Percentiles rank a stretch among this genome's conserved stretches.
phyloP scores from a whole-genome alignment of 2,888 invertebrate species.

The Hemicrepidius hirtus region DNA sequence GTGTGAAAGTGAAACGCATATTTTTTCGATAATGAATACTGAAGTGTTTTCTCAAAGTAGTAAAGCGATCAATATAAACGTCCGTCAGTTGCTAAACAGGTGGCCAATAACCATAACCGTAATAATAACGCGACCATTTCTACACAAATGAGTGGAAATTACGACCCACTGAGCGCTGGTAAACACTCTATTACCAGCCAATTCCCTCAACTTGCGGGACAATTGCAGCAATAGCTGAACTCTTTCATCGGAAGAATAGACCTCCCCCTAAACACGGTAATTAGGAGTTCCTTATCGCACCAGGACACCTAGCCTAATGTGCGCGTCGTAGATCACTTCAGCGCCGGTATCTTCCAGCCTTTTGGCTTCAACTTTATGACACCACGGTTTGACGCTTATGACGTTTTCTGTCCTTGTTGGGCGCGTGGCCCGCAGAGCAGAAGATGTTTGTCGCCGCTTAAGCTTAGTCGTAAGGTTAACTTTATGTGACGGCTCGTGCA shows the following conservation, averaged over 20 bases:
- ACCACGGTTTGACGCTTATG: constrained; percentile 71
- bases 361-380: constrained; percentile 70
- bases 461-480: constrained; percentile 65
- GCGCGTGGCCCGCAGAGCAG: constrained; percentile 52
- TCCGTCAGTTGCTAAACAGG: constrained; percentile 69
- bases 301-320: constrained; percentile 63
- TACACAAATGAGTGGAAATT: constrained; percentile 74
- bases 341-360: constrained; percentile 65
- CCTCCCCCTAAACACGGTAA: constrained; percentile 59
- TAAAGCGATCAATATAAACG: constrained; percentile 56
- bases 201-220: constrained; percentile 67
- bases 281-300: constrained; percentile 65
- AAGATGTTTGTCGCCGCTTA: constrained; percentile 60
- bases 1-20: not conserved
- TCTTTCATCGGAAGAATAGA: constrained; percentile 53
- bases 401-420: constrained; percentile 66
- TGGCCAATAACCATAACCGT: constrained; percentile 74
- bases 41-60: constrained; percentile 35
- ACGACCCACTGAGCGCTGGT: constrained; percentile 72
- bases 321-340: constrained; percentile 64
- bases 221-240: constrained; percentile 54
- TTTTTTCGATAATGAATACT: constrained; percentile 1
- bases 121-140: constrained; percentile 73
- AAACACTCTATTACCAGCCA: constrained; percentile 72
- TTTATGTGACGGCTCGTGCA: constrained; percentile 72